These are phyloP conservation scores for Cephus pygmeus DNA, from an alignment of 2,888 invertebrate species.

Conservation along the genomic window DNA sequence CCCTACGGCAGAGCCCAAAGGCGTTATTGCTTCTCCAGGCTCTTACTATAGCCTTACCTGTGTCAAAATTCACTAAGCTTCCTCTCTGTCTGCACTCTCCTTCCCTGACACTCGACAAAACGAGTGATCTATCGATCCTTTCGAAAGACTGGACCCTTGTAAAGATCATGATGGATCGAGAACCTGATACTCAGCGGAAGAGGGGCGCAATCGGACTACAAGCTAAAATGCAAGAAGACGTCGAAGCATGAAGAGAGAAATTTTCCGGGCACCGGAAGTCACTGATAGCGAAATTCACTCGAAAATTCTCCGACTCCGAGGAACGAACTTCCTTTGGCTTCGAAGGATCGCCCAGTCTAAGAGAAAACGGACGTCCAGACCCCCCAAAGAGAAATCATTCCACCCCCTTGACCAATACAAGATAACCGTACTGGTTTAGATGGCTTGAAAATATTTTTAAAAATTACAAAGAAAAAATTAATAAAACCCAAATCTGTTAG, in stretches of 20 bases:
- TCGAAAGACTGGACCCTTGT: slow-evolving; percentile 19
- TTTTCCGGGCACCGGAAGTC: neutral
- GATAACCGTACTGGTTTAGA: neutral
- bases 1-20: slow-evolving; percentile 58
- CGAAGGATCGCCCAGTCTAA: neutral
- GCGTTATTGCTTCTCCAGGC: slow-evolving; percentile 40
- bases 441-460: neutral
- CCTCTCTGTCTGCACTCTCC: neutral
- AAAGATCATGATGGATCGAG: neutral
- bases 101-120: slow-evolving; percentile 25
- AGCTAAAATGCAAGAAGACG: neutral
- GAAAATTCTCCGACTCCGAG: neutral
- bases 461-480: too few species aligned
- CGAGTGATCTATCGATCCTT: slow-evolving; percentile 49
- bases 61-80: neutral
- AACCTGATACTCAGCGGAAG: neutral
- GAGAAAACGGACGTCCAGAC: neutral
- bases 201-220: neutral
- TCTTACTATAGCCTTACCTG: slow-evolving; percentile 1
- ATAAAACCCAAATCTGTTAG: too few species aligned
- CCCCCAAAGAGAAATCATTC: neutral
- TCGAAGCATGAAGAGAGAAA: neutral
- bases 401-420: neutral
- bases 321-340: neutral
- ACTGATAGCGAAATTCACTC: neutral